Percentiles rank a stretch among this genome's conserved stretches.
These are phyloP conservation scores for Rhabdomys dilectus DNA, from an alignment of 2,113 vertebrate species.

Conservation along the genomic window DNA sequence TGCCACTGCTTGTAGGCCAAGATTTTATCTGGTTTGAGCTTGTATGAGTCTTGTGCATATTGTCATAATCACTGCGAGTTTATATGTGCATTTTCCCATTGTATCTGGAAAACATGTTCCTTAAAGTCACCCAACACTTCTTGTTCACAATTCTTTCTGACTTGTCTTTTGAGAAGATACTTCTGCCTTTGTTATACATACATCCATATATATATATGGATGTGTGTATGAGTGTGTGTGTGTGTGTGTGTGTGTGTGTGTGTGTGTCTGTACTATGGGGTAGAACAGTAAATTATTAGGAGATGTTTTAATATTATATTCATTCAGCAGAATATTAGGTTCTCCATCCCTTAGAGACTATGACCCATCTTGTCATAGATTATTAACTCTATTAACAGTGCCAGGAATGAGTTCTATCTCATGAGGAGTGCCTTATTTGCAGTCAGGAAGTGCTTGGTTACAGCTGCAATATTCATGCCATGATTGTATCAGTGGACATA, in stretches of 20 bases:
- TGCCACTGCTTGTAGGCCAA: not conserved
- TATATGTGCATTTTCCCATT: not conserved
- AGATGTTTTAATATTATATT: not conserved
- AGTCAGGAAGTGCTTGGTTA: not conserved
- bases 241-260: no score
- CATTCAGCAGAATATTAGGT: not conserved
- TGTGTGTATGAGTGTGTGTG: no score
- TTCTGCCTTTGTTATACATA: not conserved
- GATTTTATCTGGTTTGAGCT: not conserved
- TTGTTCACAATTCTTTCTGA: not conserved
- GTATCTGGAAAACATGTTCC: not conserved
- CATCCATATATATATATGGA: no score
- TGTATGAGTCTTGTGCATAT: not conserved
- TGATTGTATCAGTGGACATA: no score
- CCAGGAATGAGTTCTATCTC: not conserved
- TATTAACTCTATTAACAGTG: not conserved
- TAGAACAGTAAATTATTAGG: not conserved
- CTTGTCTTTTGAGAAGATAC: not conserved
- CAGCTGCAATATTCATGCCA: not conserved
- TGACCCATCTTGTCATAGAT: not conserved
- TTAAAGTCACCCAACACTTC: not conserved
- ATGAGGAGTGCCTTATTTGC: not conserved
- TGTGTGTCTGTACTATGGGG: not conserved
- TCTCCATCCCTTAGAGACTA: not conserved
- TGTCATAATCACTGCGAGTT: not conserved